Base-by-base conservation (phyloP, 2,797 vertebrate genomes). In the Tiaroga cobitis region DNA sequence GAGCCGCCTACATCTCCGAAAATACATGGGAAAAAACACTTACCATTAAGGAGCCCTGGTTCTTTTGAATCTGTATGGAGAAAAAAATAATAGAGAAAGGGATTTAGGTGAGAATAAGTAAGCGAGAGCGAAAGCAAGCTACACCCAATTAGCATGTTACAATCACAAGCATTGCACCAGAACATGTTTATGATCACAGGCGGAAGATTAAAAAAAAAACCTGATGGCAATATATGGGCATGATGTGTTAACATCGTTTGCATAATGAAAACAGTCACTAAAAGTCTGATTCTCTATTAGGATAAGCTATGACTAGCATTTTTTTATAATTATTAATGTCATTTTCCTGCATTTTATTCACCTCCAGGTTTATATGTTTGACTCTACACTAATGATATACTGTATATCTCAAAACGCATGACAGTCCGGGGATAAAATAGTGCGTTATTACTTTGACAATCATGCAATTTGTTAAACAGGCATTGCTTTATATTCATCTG, bases 251-350 rank as follows among this genome's bases (percentile, higher is more conserved):
- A 97, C 97, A 96, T 96, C 97, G 98, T 99, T 99, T 99, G 97
- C 98, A 99, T 99, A 99, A 99, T 99, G 98, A 99, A 99, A 99
- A 99, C 97, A 99, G 97, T 97, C 97, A 97, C 97, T 98, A 99
- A 99, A 98, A 97, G 97, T 94, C 97, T 95, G 93, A 94, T 96
- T 96, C 96, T 97, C 97, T 98, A 99, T 98, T 98, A 97, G 96
- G 80, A 69, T 73, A 84, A 73, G 81, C 83, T 84, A 74, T 67
- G 63, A 67, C 68, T 87, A 78, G 70, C 78, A 96, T 97, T 97
- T 96, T 96, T 97, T 95, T 2, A 49, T 97, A 97, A 93, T 97
- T 97, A 95, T 95, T 96, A 96, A 90, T 97, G 97, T 96, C 94
- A 94, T 97, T 84, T 69, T 59, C 49, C 18, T 84, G 65, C 75